A percentile compares a stretch with the other conserved stretches of the same genome.
These are phyloP conservation scores for Rhabdornis inornatus DNA, from an alignment of 2,113 vertebrate species.

Conservation along the genomic window DNA sequence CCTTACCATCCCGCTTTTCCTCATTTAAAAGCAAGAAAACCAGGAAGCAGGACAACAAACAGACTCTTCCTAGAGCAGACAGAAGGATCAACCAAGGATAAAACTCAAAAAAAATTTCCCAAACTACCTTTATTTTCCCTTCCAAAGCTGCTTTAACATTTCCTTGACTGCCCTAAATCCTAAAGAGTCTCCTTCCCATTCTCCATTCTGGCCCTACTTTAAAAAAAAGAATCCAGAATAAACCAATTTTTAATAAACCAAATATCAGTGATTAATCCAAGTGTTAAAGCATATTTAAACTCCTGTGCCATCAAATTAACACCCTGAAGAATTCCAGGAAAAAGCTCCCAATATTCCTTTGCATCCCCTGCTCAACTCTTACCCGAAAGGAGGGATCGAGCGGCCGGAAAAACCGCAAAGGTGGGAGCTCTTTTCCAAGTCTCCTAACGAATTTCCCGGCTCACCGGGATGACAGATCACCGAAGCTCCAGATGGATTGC, in stretches of 20 bases:
- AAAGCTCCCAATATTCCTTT: background rate
- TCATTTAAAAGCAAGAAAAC: background rate
- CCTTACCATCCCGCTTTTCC: background rate
- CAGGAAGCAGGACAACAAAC: background rate
- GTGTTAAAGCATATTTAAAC: background rate
- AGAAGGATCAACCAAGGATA: background rate
- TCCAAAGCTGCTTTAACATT: background rate
- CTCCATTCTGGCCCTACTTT: background rate
- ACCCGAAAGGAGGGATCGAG: rapidly evolving
- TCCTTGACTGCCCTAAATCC: background rate
- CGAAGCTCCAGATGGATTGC: conserved; percentile 56
- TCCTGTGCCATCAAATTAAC: background rate
- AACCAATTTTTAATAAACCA: background rate
- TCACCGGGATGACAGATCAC: conserved; percentile 57
- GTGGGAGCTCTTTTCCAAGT: background rate
- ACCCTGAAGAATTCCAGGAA: background rate
- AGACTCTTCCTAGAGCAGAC: background rate
- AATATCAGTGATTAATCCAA: background rate
- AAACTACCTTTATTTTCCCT: background rate
- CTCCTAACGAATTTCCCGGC: background rate
- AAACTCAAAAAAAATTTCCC: background rate
- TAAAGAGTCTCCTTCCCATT: background rate
- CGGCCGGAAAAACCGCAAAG: background rate
- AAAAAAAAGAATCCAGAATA: background rate
- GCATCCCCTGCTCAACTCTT: background rate